A percentile compares a stretch with the other conserved stretches of the same genome.
phyloP scores from a whole-genome alignment of 92 coral and sea anemone genomes.

The Porites lobata region DNA sequence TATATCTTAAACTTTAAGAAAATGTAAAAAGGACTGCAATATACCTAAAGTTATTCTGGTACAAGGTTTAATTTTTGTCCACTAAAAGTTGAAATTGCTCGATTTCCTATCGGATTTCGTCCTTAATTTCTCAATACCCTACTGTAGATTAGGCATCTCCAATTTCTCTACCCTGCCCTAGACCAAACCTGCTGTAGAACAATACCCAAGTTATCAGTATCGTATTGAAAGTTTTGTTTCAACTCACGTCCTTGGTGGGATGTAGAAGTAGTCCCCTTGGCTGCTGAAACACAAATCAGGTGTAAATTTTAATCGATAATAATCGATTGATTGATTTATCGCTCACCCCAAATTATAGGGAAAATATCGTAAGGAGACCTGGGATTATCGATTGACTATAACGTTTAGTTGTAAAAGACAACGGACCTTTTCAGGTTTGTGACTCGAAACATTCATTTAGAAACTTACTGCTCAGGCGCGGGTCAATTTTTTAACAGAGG shows the following conservation, averaged over 20 bases:
- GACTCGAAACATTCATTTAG: neutral
- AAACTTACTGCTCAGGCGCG: neutral
- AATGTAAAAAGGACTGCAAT: neutral
- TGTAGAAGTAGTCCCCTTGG: neutral
- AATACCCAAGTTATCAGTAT: neutral
- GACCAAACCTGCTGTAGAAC: neutral
- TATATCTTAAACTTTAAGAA: neutral
- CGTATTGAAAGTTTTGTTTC: neutral
- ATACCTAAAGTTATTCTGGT: neutral
- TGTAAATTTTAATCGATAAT: neutral
- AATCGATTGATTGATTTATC: neutral
- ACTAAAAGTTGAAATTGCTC: too few relatives aligned
- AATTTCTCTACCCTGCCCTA: neutral
- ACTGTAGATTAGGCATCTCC: neutral
- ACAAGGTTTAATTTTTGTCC: neutral
- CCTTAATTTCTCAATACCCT: neutral
- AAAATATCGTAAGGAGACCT: neutral
- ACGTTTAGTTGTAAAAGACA: neutral
- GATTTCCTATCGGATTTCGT: neutral
- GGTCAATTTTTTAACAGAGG: neutral
- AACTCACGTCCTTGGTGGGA: neutral
- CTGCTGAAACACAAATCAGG: conserved; percentile 20
- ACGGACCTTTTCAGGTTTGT: neutral
- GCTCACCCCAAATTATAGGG: neutral
- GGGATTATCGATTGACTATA: neutral